Base-by-base conservation (phyloP, 2,888 invertebrate genomes). In the Bembecia ichneumoniformis region DNA sequence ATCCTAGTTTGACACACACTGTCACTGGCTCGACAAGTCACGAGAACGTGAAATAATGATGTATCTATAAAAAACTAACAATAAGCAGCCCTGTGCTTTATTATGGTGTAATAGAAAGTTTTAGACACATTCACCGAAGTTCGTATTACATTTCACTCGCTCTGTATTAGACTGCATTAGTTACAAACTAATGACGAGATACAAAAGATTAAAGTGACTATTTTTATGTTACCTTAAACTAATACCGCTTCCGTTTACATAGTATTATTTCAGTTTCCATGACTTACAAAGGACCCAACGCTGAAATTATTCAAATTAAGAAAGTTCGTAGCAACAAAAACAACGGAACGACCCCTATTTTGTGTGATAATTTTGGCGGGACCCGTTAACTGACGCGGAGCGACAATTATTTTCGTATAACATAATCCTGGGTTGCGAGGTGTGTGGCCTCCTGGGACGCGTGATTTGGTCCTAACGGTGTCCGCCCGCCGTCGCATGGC, bases 401-500 rank as follows among this genome's bases (percentile, higher is more conserved):
- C 73, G 74, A 79, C 81, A 80, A 81, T 83, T 82, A 82, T 80
- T 80, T 77, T 71, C 74, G 74, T 80, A 82, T 78, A 82, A 78
- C 75, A 78, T 79, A 80, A 82, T 77, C 74, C 77, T 63, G 73
- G 71, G 74, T 69, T 65, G 71, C 68, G 73, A 74, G 73, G 71
- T 75, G 73, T 68, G 64, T 63, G 70, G 60, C 67, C 79, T 65
- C 75, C 52, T 52, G 76, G 78, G 80, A 74, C 66, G 64, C 68
- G 71, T 80, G 77, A 79, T 79, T 44, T 11, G 44, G 49, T 46
- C 52, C 53, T 47, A 47, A 43, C 55, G 56, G 47, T 53, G 52
- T 52, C 55, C 53, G 47, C 54, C 59, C 55, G 54, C 56, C 58
- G 53, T 56, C 65, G 56, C 57, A 53, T 53, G 46, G 43, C 20